phyloP scores from a whole-genome alignment of 2,888 invertebrate genomes.

The Xestia rhomboidea region DNA sequence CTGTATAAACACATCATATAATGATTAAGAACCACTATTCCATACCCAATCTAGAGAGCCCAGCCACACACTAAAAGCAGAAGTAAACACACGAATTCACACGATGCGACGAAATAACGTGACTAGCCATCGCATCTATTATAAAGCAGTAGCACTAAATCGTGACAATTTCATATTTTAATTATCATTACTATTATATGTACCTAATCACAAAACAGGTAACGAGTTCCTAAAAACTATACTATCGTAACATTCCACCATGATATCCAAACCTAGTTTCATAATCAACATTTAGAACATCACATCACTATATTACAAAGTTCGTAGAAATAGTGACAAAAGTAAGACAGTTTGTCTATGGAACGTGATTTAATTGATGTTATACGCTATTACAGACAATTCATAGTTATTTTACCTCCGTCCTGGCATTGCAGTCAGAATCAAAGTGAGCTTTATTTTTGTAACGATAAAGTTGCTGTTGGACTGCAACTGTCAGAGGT shows the following conservation, averaged over 20 bases:
- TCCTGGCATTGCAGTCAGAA: neutral
- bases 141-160: neutral
- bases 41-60: neutral
- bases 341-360: conserved; percentile 23
- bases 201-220: neutral
- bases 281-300: conserved; percentile 18
- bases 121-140: neutral
- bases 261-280: conserved; percentile 18
- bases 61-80: neutral
- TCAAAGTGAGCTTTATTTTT: neutral
- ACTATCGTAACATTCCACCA: neutral
- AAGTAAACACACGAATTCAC: neutral
- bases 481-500: neutral
- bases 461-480: neutral
- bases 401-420: neutral
- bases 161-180: conserved; percentile 1
- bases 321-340: conserved; percentile 43
- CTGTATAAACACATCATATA: neutral
- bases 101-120: too few relatives aligned
- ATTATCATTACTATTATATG: neutral
- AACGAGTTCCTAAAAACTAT: conserved; percentile 1
- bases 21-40: neutral
- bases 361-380: conserved; percentile 47
- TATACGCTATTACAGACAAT: conserved; percentile 3
- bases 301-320: conserved; percentile 11